Base-by-base conservation (phyloP, 2,888 invertebrate genomes). In the Folsomia candida region DNA sequence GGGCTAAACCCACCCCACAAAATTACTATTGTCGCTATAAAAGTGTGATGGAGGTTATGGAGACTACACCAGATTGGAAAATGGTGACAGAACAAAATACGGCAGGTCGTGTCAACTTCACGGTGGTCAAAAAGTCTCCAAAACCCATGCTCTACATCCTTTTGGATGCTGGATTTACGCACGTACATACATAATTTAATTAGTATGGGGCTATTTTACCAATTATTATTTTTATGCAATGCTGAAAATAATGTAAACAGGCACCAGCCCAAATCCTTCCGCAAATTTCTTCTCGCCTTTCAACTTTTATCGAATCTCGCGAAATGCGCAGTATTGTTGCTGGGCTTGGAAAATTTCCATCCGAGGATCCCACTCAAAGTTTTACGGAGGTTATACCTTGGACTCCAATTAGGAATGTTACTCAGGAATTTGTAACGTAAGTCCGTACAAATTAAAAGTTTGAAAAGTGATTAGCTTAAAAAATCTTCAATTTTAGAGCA, bases 11-110 rank as follows among this genome's bases (percentile, higher is more conserved):
- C 1, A 77, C 72, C 51, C 47, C 73, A 14, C 77, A 77, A 29
- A 77, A 77, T 62, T 64, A 69, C 4, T 76, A 70, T 24, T 77
- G 77, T 69, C 63, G 64, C 3, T 71, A 73, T 24, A 58, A 68
- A 60, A 77, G 75, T 65, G 69, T 67, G 6, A 70, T 71, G 74
- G 76, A 76, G 57, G 76, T 77, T 1, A 73, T 75, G n/a, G 20
- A 69, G 28, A 58, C 60, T 18, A 69, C 69, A 57, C 67, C 63
- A 22, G 74, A 74, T 51, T 74, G 69, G 65, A 67, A 61, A 28
- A 67, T 60, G 22, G 67, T 67, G 14, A 24, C 20, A 1, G 54
- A 66, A 20, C 61, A 22, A 18, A 62, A 69, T 3, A 37, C 14
- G 1, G 57, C 63, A 11, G 9, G 18, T 4, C 11, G 9, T 3